Percentiles rank a stretch among this genome's conserved stretches.
phyloP scores from a whole-genome alignment of 2,888 invertebrate genomes.

The Oxytorus armatus region DNA sequence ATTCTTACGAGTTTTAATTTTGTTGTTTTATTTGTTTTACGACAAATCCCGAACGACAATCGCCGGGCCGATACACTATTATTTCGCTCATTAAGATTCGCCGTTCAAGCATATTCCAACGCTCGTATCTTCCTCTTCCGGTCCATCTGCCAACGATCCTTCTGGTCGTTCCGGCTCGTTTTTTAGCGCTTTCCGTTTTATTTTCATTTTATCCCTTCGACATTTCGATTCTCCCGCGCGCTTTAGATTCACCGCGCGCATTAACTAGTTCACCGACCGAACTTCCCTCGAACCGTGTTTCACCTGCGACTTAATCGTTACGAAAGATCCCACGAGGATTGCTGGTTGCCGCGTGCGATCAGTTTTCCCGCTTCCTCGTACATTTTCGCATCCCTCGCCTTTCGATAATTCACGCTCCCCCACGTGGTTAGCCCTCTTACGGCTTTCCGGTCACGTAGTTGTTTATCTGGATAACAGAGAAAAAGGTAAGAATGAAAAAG shows the following conservation, averaged over 20 bases:
- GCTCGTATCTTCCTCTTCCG: too few species aligned
- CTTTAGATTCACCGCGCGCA: not conserved
- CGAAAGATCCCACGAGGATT: slow-evolving; percentile 54
- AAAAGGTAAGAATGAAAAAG: slow-evolving; percentile 53
- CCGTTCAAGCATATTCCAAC: too few species aligned
- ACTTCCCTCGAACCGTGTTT: slow-evolving; percentile 6
- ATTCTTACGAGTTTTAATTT: too few species aligned
- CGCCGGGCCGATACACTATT: too few species aligned
- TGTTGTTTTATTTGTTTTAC: too few species aligned
- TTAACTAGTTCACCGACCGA: not conserved
- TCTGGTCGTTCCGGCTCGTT: too few species aligned
- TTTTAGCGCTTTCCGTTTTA: too few species aligned
- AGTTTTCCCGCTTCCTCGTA: slow-evolving; percentile 34
- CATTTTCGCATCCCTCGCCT: slow-evolving; percentile 19
- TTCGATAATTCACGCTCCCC: slow-evolving; percentile 59
- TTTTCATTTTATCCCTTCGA: too few species aligned
- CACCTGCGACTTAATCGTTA: slow-evolving; percentile 57
- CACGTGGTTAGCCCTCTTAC: slow-evolving; percentile 33
- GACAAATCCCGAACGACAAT: too few species aligned
- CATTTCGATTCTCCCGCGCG: not conserved
- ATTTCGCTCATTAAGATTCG: too few species aligned
- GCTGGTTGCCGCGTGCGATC: slow-evolving; percentile 43
- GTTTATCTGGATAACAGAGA: slow-evolving; percentile 61
- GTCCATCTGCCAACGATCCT: too few species aligned
- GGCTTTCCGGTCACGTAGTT: slow-evolving; percentile 52